Base-by-base conservation (phyloP, 2,113 vertebrate species). In the Glareola pratincola region DNA sequence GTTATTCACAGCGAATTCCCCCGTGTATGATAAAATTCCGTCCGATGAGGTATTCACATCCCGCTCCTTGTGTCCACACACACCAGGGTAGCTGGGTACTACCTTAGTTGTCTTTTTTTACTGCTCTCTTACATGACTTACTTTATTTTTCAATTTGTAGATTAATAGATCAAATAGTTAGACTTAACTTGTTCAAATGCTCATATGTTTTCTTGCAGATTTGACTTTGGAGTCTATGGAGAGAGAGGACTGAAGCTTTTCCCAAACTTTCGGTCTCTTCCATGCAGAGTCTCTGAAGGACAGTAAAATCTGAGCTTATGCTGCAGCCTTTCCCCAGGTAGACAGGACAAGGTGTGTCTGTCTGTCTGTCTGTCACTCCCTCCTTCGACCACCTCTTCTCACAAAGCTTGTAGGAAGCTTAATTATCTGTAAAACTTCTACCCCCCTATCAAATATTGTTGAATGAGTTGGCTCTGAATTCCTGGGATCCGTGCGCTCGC, bases 401-500 rank as follows among this genome's bases (percentile, higher is more conserved):
- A 69, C 59, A 66, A 73, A 74, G 51, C 50, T 36, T 77, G 36
- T 14, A 77, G 21, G 39, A 48, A 76, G 15, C 69, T 92, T 15
- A 60, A 54, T 72, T n/a, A n/a, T 7, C 50, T 45, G 3, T 18
- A 34, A 74, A 80, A 71, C n/a, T 53, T 74, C 30, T 22, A 48
- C 8, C 18, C 8, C n/a, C 53, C 59, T 37, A 21, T 37, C 30
- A 51, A 43, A 17, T 48, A 16, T 6, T 29, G 24, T 16, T 80
- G 63, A 69, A 54, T 3, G 10, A 27, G 6, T 19, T 77, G 45
- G 23, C 21, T 68, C 27, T 18, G 48, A 45, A 57, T 76, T 59
- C 23, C 67, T 30, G 72, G 47, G 57, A 11, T 27, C 34, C 0
- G 0, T 26, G 10, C 12, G 14, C 36, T 17, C 0, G 0, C 18